Evolutionary conservation across 2,888 invertebrate species (phyloP).

Genomic region (Cinara cedri): DNA sequence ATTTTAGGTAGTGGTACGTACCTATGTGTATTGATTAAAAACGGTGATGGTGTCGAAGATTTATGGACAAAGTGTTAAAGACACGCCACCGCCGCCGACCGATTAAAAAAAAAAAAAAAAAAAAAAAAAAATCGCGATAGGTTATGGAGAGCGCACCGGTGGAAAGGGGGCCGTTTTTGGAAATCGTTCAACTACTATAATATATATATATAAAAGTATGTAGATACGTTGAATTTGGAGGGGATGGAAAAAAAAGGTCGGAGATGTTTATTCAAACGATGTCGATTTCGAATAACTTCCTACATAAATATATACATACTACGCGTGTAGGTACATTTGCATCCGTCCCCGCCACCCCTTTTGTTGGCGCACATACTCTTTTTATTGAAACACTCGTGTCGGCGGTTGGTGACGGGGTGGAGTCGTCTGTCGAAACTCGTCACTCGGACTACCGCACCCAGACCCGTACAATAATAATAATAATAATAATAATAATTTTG

Average conservation of each 20-base stretch:
- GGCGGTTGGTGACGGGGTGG: not conserved
- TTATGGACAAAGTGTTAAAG: slow-evolving; percentile 39
- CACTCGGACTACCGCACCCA: not conserved
- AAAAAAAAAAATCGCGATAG: slow-evolving; percentile 15
- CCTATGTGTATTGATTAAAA: slow-evolving; percentile 26
- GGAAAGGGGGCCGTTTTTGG: slow-evolving; percentile 20
- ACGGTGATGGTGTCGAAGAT: slow-evolving; percentile 13
- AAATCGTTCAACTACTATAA: slow-evolving; percentile 35
- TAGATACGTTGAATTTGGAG: slow-evolving; percentile 19
- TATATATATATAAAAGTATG: too few species aligned
- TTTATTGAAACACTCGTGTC: slow-evolving; percentile 23
- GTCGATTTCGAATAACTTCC: slow-evolving; percentile 16
- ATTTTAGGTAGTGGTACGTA: too few species aligned
- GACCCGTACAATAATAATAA: too few species aligned
- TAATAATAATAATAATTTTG: too few species aligned
- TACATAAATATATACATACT: too few species aligned
- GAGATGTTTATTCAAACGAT: slow-evolving; percentile 35
- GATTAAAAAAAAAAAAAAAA: slow-evolving; percentile 42
- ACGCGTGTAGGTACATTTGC: too few species aligned
- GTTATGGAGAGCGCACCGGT: not conserved
- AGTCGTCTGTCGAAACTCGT: not conserved
- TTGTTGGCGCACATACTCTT: slow-evolving; percentile 29
- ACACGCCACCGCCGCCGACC: not conserved
- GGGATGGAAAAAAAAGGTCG: slow-evolving; percentile 14
- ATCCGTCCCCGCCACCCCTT: not conserved